A percentile compares a stretch with the other conserved stretches of the same genome.
These are phyloP conservation scores for Mormyrus iriodes DNA, from an alignment of 2,113 vertebrate species.

Conservation along the genomic window DNA sequence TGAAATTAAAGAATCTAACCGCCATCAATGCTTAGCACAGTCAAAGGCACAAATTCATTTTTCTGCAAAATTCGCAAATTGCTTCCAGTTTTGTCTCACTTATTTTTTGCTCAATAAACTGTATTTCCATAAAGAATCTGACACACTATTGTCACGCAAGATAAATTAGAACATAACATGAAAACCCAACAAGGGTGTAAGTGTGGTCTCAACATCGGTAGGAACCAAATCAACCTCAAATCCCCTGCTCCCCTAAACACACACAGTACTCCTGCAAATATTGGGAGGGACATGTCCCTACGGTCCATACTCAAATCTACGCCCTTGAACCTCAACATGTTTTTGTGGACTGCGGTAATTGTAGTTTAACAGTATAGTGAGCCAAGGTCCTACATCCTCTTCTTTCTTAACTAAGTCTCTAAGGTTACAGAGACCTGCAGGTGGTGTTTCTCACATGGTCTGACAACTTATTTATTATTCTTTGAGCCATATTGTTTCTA, in stretches of 20 bases:
- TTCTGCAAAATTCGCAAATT: neutral
- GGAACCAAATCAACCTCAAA: neutral
- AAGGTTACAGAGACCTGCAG: neutral
- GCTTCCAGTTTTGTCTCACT: neutral
- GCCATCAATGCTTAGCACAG: neutral
- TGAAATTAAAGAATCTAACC: neutral
- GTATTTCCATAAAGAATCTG: neutral
- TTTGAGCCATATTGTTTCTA: neutral
- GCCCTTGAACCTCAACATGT: neutral
- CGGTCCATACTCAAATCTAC: neutral
- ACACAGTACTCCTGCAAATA: neutral
- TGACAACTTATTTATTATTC: neutral
- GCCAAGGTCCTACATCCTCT: neutral
- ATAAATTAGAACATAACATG: neutral
- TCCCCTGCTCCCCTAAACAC: neutral
- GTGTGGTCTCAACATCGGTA: neutral
- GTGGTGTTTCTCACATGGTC: neutral
- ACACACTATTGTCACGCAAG: neutral
- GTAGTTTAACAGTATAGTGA: neutral
- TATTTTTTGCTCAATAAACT: neutral
- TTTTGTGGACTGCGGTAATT: neutral
- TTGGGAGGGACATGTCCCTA: neutral
- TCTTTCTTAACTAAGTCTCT: neutral
- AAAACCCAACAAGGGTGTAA: neutral
- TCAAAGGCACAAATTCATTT: neutral